Base-by-base conservation (phyloP, 2,888 invertebrate genomes). In the Napeogenes sylphis region DNA sequence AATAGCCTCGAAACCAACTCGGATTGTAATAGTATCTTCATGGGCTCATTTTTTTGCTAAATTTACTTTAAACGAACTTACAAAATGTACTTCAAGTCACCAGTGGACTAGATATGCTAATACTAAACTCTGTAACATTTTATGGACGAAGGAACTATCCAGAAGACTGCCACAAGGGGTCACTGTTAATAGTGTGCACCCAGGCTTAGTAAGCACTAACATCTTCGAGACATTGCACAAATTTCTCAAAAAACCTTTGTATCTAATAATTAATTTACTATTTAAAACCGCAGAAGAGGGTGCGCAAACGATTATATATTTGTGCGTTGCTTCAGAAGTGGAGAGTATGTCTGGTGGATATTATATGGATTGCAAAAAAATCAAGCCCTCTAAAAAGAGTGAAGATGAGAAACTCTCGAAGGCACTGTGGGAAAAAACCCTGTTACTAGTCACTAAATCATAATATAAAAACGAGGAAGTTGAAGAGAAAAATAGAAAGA, bases 161-260 rank as follows among this genome's bases (percentile, higher is more conserved):
- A 84, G 81, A 47, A 75, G 79, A 35, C 67, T 91, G 3, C 82
- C 86, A 2, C 71, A 72, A 12, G 93, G 93, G 4, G 93, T 97
- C 0, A 95, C 94, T 0, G 95, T 93, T 0, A 97, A 97, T 77
- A 94, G 93, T 68, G 81, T 97, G 57, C 97, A 97, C 84, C 97
- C 97, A 0, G 97, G 97, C 12, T 85, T 95, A 79, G 94, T 96
- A 46, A 93, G 94, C 77, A 95, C 95, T 0, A 94, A 94, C 33
- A 95, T 96, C 58, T 95, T 94, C 92, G 90, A 93, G 45, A 94
- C 91, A 71, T 82, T 92, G 12, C 92, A 93, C 0, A 56, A 66
- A 0, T 5, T 60, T 2, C 0, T 46, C 0, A 79, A 92, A 2
- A 93, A 91, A 21, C 83, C 92, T 0, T 67, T 94, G 67, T 78